Evolutionary conservation across 1,140 invertebrate species (phyloP).

Genomic region (Copidosoma floridanum): DNA sequence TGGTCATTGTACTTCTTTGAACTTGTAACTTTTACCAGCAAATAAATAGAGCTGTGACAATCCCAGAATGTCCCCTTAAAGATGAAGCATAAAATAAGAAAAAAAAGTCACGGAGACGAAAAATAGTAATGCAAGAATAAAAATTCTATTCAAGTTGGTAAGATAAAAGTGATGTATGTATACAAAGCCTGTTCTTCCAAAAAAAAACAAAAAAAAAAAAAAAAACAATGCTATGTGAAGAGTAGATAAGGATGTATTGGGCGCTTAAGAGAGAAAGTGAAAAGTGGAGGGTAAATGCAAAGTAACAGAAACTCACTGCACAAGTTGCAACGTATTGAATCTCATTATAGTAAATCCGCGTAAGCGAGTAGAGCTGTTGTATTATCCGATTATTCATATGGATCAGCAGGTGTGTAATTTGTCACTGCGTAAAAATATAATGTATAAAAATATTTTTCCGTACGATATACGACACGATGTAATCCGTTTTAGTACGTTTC

Average conservation of each 20-base stretch:
- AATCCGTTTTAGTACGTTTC: too few relatives aligned
- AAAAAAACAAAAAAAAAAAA: neutral
- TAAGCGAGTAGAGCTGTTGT: neutral
- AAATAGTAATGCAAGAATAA: neutral
- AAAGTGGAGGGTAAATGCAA: neutral
- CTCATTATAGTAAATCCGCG: slow-evolving; percentile 15
- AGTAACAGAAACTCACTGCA: neutral
- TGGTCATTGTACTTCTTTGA: too few relatives aligned
- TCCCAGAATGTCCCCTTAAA: slow-evolving; percentile 5
- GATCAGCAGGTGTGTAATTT: slow-evolving; percentile 6
- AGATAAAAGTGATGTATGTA: slow-evolving; percentile 13
- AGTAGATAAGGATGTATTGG: neutral
- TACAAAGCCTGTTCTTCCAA: slow-evolving; percentile 24
- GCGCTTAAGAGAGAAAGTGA: neutral
- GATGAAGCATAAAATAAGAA: too few relatives aligned
- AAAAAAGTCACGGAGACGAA: neutral
- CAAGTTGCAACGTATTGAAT: slow-evolving; percentile 8
- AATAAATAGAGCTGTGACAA: slow-evolving; percentile 21
- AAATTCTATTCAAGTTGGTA: neutral
- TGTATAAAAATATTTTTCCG: too few relatives aligned
- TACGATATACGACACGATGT: too few relatives aligned
- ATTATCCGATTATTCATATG: slow-evolving; percentile 1
- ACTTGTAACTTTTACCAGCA: too few relatives aligned
- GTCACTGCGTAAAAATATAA: neutral
- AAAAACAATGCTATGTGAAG: too few relatives aligned